These are phyloP conservation scores for Tretioscincus oriximinensis DNA, from an alignment of 2,113 vertebrate genomes.

Conservation along the genomic window DNA sequence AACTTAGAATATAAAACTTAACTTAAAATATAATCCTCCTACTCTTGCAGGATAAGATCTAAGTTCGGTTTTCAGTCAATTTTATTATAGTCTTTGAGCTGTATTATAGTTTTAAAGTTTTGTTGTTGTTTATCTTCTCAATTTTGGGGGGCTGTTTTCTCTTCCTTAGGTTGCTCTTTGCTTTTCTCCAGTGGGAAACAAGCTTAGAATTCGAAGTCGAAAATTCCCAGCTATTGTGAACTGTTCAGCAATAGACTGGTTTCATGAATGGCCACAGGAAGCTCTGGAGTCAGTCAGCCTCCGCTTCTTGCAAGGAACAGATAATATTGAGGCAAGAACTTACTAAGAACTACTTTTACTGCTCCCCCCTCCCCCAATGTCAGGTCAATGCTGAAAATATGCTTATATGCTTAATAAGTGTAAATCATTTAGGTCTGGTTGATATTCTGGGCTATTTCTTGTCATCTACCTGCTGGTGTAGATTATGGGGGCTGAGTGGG, in stretches of 20 bases:
- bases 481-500: too few species aligned
- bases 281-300: constrained; percentile 93
- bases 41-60: not conserved
- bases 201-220: constrained; percentile 82
- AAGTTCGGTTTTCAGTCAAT: not conserved
- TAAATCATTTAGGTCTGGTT: not conserved
- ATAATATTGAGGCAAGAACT: constrained; percentile 81
- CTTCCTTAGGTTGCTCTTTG: constrained; percentile 83
- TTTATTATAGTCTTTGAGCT: not conserved
- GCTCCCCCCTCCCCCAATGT: not conserved
- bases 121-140: fast-evolving
- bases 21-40: too few species aligned
- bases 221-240: constrained; percentile 89
- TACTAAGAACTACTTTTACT: too few species aligned
- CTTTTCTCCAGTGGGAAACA: constrained; percentile 88
- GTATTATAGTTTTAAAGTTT: not conserved
- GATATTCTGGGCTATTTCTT: too few species aligned
- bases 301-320: constrained; percentile 82
- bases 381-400: not conserved
- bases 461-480: too few species aligned
- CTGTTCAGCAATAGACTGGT: constrained; percentile 88
- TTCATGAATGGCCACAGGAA: constrained; percentile 90
- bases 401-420: not conserved
- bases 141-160: not conserved
- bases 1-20: too few species aligned